Percentiles rank a stretch among this genome's conserved stretches.
Conservation (phyloP, 2,888 invertebrate species). For the Priocnemis perturbator region DNA sequence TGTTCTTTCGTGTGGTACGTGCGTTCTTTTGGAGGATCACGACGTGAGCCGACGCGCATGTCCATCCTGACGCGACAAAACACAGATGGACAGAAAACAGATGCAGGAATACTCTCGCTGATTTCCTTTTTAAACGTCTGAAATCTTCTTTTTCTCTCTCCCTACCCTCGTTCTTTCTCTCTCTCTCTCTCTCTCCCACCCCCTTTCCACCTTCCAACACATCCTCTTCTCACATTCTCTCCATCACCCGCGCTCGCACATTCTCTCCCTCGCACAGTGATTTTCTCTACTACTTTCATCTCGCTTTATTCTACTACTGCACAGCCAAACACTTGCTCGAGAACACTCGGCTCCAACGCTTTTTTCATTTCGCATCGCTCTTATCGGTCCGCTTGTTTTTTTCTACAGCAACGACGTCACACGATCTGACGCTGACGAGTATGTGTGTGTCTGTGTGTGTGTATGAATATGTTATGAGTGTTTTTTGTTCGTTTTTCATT, state of each 20-base stretch:
- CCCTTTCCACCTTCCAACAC: slow-evolving; percentile 21
- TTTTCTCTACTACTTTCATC: slow-evolving; percentile 39
- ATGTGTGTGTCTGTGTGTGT: no score
- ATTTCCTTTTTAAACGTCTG: slow-evolving; percentile 59
- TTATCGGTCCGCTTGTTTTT: background rate
- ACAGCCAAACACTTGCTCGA: slow-evolving; percentile 74
- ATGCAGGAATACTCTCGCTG: slow-evolving; percentile 57
- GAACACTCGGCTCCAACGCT: slow-evolving; percentile 61
- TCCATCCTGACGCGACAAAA: slow-evolving; percentile 13
- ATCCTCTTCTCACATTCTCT: slow-evolving; percentile 26
- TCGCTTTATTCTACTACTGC: slow-evolving; percentile 68
- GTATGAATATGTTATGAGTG: no score
- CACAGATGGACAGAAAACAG: slow-evolving; percentile 10
- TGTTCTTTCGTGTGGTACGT: no score
- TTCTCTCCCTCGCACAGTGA: slow-evolving; percentile 15
- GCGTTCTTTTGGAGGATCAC: no score
- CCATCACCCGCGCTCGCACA: slow-evolving; percentile 14
- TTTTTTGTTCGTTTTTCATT: no score
- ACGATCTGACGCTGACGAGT: slow-evolving; percentile 8
- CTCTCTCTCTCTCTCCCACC: slow-evolving; percentile 27
- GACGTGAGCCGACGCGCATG: slow-evolving; percentile 12
- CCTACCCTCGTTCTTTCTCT: slow-evolving; percentile 29
- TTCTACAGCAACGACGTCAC: background rate
- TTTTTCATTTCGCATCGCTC: slow-evolving; percentile 6
- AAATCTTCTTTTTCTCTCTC: slow-evolving; percentile 43